Percentiles rank a stretch among this genome's conserved stretches.
phyloP scores from a whole-genome alignment of 2,888 invertebrate genomes.

The Listrodromus nycthemerus region DNA sequence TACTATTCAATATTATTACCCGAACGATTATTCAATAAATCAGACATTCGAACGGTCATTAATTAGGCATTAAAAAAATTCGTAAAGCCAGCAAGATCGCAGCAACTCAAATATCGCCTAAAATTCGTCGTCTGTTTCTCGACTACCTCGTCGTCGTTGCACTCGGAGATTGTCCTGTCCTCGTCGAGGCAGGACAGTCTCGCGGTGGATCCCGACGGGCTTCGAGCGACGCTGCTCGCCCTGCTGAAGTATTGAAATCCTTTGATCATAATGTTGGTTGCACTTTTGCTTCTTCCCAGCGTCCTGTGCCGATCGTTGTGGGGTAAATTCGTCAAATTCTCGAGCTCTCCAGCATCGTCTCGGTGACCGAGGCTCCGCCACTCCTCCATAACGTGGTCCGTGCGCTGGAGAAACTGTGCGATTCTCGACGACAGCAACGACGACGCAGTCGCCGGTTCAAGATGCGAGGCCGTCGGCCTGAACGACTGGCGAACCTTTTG shows the following conservation, averaged over 20 bases:
- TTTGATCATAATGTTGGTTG: constrained; percentile 93
- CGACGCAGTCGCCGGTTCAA: constrained; percentile 91
- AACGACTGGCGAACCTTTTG: constrained; percentile 90
- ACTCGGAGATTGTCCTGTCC: constrained; percentile 80
- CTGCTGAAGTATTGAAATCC: constrained; percentile 89
- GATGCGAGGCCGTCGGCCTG: constrained; percentile 90
- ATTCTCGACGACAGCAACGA: constrained; percentile 91
- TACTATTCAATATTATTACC: too few relatives aligned
- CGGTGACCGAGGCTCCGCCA: constrained; percentile 91
- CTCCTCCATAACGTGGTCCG: constrained; percentile 95
- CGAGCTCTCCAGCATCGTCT: constrained; percentile 84
- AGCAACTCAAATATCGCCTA: neutral
- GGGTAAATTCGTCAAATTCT: constrained; percentile 63
- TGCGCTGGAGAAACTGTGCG: constrained; percentile 91
- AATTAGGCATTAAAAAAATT: neutral
- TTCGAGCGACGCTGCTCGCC: constrained; percentile 79
- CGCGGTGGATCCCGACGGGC: constrained; percentile 75
- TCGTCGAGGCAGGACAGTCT: constrained; percentile 72
- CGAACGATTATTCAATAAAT: too few relatives aligned
- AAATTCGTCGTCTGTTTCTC: constrained; percentile 48
- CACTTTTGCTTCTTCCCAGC: constrained; percentile 85
- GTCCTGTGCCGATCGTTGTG: constrained; percentile 66
- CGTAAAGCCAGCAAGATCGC: neutral
- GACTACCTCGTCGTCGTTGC: constrained; percentile 76
- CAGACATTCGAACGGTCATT: too few relatives aligned